A percentile compares a stretch with the other conserved stretches of the same genome.
Evolutionary conservation across 2,888 invertebrate species (phyloP).

Genomic region (Caenorhabditis sp.): DNA sequence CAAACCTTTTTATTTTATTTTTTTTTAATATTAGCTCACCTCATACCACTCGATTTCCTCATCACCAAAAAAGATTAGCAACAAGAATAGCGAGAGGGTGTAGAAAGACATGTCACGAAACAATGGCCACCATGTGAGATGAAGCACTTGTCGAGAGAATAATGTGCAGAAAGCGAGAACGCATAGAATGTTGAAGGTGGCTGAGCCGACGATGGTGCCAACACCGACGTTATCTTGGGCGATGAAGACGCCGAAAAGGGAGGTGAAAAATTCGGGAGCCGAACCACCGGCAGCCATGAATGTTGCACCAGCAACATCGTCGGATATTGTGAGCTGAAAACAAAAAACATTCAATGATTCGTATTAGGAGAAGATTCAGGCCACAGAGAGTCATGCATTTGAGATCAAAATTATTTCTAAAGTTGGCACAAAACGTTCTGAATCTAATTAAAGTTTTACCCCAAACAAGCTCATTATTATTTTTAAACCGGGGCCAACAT

Average conservation of each 20-base stretch:
- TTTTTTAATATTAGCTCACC: constrained; percentile 13
- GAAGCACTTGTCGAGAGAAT: constrained; percentile 61
- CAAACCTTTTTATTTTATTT: constrained; percentile 13
- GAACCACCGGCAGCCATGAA: constrained; percentile 99
- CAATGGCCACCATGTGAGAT: constrained; percentile 67
- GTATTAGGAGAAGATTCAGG: no score
- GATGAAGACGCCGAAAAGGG: constrained; percentile 95
- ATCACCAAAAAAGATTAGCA: constrained; percentile 60
- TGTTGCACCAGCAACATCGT: constrained; percentile 97
- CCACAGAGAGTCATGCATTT: no score
- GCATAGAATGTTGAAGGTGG: constrained; percentile 69
- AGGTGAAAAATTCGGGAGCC: constrained; percentile 92
- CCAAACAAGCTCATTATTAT: no score
- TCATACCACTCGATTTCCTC: constrained; percentile 62
- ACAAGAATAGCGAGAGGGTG: constrained; percentile 56
- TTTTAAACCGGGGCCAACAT: no score
- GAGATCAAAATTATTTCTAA: no score
- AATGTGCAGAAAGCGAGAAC: constrained; percentile 68
- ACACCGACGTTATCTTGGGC: constrained; percentile 93
- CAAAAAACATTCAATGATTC: no score
- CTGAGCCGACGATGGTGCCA: constrained; percentile 90
- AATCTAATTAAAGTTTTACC: no score
- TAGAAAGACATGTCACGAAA: constrained; percentile 67
- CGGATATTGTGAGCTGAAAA: constrained; percentile 81
- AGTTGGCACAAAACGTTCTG: no score